phyloP scores from a whole-genome alignment of 2,113 vertebrate genomes.

The Athene noctua region DNA sequence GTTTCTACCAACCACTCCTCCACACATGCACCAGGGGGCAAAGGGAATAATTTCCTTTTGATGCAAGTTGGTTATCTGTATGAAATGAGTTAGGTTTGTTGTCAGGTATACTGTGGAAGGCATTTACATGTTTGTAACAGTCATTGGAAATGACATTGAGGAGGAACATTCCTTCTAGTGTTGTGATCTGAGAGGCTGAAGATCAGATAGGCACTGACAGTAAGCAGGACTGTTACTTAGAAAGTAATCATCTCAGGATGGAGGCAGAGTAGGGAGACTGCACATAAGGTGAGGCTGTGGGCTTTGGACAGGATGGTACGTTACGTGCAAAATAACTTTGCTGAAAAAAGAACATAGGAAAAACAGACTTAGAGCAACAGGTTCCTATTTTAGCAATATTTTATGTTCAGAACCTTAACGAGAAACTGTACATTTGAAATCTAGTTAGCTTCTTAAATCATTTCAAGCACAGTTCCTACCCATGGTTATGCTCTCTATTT shows the following conservation, averaged over 20 bases:
- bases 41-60: not conserved
- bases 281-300: not conserved
- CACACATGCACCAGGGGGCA: accelerated
- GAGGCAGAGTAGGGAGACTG: not conserved
- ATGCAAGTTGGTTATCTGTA: not conserved
- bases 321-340: not conserved
- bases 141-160: not conserved
- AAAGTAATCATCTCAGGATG: not conserved
- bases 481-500: not conserved
- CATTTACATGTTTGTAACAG: not conserved
- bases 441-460: not conserved
- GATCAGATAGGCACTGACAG: not conserved
- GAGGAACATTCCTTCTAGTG: not conserved
- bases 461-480: not conserved
- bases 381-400: not conserved
- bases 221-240: not conserved
- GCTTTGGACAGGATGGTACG: accelerated
- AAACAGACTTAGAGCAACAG: not conserved
- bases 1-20: not conserved
- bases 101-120: not conserved
- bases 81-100: not conserved
- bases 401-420: not conserved
- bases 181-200: not conserved
- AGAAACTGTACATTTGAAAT: slow-evolving; percentile 17
- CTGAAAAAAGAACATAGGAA: not conserved